Percentiles rank a stretch among this genome's conserved stretches.
These are phyloP conservation scores for Paedocypris micromegethes DNA, from an alignment of 2,797 vertebrate genomes.

Conservation along the genomic window DNA sequence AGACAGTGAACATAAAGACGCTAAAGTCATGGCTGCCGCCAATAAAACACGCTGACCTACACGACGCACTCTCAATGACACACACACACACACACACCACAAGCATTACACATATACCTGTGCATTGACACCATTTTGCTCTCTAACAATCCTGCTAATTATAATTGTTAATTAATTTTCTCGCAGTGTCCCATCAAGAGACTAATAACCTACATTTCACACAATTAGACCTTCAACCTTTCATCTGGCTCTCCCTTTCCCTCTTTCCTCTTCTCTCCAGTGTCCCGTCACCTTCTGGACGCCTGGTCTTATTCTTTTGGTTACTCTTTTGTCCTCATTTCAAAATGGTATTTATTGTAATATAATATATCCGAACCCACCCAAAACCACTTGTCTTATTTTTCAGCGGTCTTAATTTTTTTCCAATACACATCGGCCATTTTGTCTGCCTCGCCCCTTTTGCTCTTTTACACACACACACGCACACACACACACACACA, in stretches of 20 bases:
- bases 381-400: slow-evolving; percentile 11
- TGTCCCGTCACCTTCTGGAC: slow-evolving; percentile 43
- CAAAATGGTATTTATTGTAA: no score
- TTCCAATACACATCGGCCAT: slow-evolving; percentile 24
- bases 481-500: background rate
- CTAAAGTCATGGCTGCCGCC: slow-evolving; percentile 8
- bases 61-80: slow-evolving; percentile 43
- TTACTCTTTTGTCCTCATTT: slow-evolving; percentile 25
- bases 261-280: slow-evolving; percentile 48
- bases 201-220: slow-evolving; percentile 83
- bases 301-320: slow-evolving; percentile 38
- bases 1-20: slow-evolving; percentile 6
- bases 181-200: slow-evolving; percentile 77
- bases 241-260: slow-evolving; percentile 58
- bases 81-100: slow-evolving; percentile 34
- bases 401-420: slow-evolving; percentile 6
- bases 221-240: slow-evolving; percentile 81
- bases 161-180: slow-evolving; percentile 84
- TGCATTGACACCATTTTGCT: slow-evolving; percentile 77
- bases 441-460: slow-evolving; percentile 29
- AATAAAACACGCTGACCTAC: slow-evolving; percentile 41
- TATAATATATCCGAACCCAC: slow-evolving; percentile 10
- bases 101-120: slow-evolving; percentile 54
- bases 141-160: slow-evolving; percentile 84
- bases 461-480: no score